Conservation (phyloP, 1,140 invertebrate species). For the Megathymus violae region DNA sequence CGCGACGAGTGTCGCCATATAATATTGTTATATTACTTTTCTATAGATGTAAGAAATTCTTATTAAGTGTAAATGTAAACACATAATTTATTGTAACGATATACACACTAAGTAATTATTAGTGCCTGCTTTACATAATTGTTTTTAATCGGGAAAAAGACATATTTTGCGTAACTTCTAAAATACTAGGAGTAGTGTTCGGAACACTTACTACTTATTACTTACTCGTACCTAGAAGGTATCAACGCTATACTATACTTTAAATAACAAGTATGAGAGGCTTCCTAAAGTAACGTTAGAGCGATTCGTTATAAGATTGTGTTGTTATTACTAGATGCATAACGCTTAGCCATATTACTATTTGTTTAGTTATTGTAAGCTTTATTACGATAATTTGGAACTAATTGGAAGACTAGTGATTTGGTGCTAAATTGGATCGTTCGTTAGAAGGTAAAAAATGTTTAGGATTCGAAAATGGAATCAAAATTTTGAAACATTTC, state of each 20-base stretch:
- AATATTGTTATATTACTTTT: constrained; percentile 68
- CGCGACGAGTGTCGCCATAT: constrained; percentile 49
- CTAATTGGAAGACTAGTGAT: constrained; percentile 81
- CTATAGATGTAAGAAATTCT: constrained; percentile 71
- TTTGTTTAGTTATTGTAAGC: constrained; percentile 79
- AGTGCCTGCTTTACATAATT: constrained; percentile 79
- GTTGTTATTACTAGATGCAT: constrained; percentile 82
- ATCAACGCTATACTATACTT: constrained; percentile 54
- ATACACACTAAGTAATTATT: constrained; percentile 77
- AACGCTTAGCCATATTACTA: constrained; percentile 80
- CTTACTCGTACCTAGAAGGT: constrained; percentile 61
- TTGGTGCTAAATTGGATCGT: constrained; percentile 81
- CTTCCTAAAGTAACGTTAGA: constrained; percentile 77
- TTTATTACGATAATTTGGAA: constrained; percentile 76
- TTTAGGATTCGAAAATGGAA: constrained; percentile 54
- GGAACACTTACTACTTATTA: constrained; percentile 60
- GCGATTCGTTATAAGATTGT: constrained; percentile 78
- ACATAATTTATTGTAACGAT: constrained; percentile 81
- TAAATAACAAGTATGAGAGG: constrained; percentile 72
- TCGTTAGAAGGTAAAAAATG: constrained; percentile 61
- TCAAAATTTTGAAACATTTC: constrained; percentile 69
- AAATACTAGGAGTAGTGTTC: constrained; percentile 68
- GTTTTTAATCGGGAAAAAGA: constrained; percentile 77
- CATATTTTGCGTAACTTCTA: constrained; percentile 77
- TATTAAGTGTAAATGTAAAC: constrained; percentile 73